These are phyloP conservation scores for Autographa gamma DNA, from an alignment of 2,888 invertebrate species.

Conservation along the genomic window DNA sequence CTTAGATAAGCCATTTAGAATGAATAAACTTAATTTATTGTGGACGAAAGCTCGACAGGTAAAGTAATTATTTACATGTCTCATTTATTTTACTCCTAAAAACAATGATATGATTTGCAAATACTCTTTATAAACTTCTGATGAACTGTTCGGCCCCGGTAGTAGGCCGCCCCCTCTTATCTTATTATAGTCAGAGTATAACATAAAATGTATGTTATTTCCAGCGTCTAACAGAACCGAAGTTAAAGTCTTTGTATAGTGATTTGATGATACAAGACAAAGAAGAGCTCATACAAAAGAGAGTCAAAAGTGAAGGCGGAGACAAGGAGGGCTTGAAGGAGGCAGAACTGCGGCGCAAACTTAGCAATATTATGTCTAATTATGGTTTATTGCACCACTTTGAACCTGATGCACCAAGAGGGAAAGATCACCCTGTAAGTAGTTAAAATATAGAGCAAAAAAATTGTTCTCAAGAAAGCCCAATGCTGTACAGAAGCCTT, in stretches of 20 bases:
- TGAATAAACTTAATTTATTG: slow-evolving; percentile 96
- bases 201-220: slow-evolving; percentile 26
- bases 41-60: slow-evolving; percentile 97
- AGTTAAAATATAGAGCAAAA: not conserved
- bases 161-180: not conserved
- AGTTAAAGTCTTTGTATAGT: slow-evolving; percentile 95
- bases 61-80: slow-evolving; percentile 62
- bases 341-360: slow-evolving; percentile 93
- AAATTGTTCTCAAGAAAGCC: too few species aligned
- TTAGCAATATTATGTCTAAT: slow-evolving; percentile 94
- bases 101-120: not conserved
- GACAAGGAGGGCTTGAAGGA: slow-evolving; percentile 96
- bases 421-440: slow-evolving; percentile 88
- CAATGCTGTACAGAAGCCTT: too few species aligned
- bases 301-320: slow-evolving; percentile 93
- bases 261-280: slow-evolving; percentile 98
- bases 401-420: slow-evolving; percentile 90
- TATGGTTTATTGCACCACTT: slow-evolving; percentile 95
- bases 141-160: not conserved
- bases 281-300: slow-evolving; percentile 95
- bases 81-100: not conserved
- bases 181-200: not conserved
- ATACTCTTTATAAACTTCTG: not conserved
- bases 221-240: slow-evolving; percentile 94
- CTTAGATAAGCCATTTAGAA: slow-evolving; percentile 95